These are phyloP conservation scores for Acanthosepion lycidas DNA, from an alignment of 2,888 invertebrate genomes.

Conservation along the genomic window DNA sequence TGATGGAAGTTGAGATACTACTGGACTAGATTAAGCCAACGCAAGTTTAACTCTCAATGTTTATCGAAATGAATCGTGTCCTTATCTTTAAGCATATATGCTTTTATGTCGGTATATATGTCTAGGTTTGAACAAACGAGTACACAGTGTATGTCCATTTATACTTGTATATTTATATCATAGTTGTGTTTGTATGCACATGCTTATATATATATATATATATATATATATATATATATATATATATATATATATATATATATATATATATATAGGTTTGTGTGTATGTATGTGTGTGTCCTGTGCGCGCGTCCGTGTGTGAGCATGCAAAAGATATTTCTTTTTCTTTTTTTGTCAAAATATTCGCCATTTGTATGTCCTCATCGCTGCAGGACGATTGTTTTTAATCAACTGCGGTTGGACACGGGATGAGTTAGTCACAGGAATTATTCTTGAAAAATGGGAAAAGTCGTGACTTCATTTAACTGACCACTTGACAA, in stretches of 20 bases:
- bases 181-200: too few species aligned
- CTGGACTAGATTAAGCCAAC: too few species aligned
- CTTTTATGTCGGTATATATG: too few species aligned
- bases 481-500: slow-evolving; percentile 3
- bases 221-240: background rate
- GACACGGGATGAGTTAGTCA: background rate
- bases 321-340: background rate
- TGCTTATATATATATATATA: background rate
- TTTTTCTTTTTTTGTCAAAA: background rate
- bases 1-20: too few species aligned
- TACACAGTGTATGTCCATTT: background rate
- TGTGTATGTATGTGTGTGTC: too few species aligned
- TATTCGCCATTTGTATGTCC: background rate
- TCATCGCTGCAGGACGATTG: background rate
- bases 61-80: too few species aligned
- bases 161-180: background rate
- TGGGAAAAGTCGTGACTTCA: background rate
- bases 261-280: too few species aligned
- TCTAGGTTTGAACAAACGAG: too few species aligned
- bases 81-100: too few species aligned
- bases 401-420: background rate
- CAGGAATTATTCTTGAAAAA: background rate
- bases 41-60: too few species aligned
- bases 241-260: too few species aligned
- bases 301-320: too few species aligned